Conservation (phyloP, 1,140 invertebrate genomes). For the Hyles vespertilio region DNA sequence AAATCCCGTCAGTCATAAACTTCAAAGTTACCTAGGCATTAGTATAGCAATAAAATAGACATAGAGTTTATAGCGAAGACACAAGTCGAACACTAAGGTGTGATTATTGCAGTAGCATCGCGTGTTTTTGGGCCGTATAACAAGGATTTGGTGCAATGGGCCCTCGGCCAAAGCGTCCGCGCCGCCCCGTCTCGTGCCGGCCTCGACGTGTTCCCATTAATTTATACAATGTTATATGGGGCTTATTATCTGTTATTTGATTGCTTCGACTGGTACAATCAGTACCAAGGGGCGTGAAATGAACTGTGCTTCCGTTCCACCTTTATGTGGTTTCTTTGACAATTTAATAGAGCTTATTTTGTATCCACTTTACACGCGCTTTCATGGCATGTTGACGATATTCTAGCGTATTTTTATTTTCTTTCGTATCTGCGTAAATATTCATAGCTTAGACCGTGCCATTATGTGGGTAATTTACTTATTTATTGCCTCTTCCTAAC, state of each 20-base stretch:
- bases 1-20: not conserved
- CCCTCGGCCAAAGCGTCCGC: constrained; percentile 31
- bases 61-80: no score
- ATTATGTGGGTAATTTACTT: no score
- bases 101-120: constrained; percentile 41
- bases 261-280: constrained; percentile 17
- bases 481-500: not conserved
- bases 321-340: not conserved
- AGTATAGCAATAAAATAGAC: no score
- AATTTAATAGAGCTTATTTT: not conserved
- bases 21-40: no score
- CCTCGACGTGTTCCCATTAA: constrained; percentile 57
- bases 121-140: constrained; percentile 32
- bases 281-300: constrained; percentile 18
- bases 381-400: no score
- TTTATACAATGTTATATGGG: constrained; percentile 36
- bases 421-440: not conserved
- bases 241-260: constrained; percentile 24
- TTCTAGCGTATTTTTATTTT: not conserved
- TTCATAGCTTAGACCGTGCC: not conserved
- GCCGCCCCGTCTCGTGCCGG: constrained; percentile 21
- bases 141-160: constrained; percentile 34
- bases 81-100: constrained; percentile 19
- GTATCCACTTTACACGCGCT: not conserved
- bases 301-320: not conserved